phyloP scores from a whole-genome alignment of 2,113 vertebrate species.

The Danionella cerebrum region DNA sequence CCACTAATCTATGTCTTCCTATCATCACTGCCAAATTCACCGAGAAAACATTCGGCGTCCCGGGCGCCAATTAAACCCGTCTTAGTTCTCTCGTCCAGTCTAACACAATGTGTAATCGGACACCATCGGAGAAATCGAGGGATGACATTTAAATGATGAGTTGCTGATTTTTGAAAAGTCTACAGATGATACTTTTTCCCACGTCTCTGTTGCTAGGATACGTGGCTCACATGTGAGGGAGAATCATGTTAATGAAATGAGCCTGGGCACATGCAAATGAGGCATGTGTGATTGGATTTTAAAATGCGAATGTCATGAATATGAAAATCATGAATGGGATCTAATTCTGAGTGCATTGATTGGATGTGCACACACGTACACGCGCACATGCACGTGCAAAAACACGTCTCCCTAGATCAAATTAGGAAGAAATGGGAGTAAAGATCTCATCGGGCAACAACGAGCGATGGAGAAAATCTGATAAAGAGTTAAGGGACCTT shows the following conservation, averaged over 20 bases:
- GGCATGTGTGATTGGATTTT: constrained; percentile 38
- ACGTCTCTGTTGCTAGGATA: constrained; percentile 42
- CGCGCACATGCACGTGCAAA: background rate
- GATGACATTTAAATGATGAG: background rate
- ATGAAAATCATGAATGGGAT: constrained; percentile 38
- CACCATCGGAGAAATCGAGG: background rate
- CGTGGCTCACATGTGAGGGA: constrained; percentile 29
- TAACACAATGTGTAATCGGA: background rate
- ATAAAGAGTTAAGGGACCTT: constrained; percentile 1
- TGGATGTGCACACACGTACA: constrained; percentile 7
- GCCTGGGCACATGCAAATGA: constrained; percentile 37
- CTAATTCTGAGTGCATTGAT: constrained; percentile 23
- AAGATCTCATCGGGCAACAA: constrained; percentile 22
- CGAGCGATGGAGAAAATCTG: constrained; percentile 16
- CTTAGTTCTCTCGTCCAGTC: background rate
- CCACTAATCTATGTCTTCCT: background rate
- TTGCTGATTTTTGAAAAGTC: constrained; percentile 1
- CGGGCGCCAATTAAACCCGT: background rate
- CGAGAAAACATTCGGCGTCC: background rate
- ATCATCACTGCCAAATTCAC: background rate
- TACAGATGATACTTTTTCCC: constrained; percentile 22
- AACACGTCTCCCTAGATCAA: constrained; percentile 4
- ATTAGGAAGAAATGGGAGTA: constrained; percentile 11
- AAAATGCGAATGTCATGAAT: constrained; percentile 38
- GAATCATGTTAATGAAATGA: constrained; percentile 41